phyloP scores from a whole-genome alignment of 2,113 vertebrate genomes.

The Natator depressus region DNA sequence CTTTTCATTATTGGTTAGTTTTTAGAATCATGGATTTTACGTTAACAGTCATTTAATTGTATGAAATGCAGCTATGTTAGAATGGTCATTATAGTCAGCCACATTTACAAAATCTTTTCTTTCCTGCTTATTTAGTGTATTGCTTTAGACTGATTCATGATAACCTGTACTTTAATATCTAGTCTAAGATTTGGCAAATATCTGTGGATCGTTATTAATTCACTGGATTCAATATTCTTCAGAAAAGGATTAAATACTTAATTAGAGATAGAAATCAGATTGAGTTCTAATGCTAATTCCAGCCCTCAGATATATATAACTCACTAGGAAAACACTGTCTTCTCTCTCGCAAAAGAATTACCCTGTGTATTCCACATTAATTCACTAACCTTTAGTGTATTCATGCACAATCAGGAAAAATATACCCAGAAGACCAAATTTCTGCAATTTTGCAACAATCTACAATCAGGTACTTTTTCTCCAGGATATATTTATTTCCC shows the following conservation, averaged over 20 bases:
- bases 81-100: not conserved
- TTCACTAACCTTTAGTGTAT: accelerated
- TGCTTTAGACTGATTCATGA: not conserved
- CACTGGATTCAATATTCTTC: accelerated
- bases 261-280: not conserved
- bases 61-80: not conserved
- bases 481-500: not conserved
- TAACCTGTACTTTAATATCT: not conserved
- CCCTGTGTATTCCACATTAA: not conserved
- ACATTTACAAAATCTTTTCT: not conserved
- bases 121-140: not conserved
- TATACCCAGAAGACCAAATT: accelerated
- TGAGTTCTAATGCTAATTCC: not conserved
- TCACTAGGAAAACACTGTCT: not conserved
- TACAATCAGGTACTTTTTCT: not conserved
- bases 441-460: accelerated
- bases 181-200: accelerated
- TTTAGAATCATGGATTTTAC: not conserved
- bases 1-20: not conserved
- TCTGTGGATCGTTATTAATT: not conserved
- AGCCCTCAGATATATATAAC: not conserved
- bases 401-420: not conserved
- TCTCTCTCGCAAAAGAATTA: not conserved
- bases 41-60: not conserved
- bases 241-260: not conserved